These are phyloP conservation scores for Stegophylla sp. DNA, from an alignment of 2,888 invertebrate species.

Conservation along the genomic window DNA sequence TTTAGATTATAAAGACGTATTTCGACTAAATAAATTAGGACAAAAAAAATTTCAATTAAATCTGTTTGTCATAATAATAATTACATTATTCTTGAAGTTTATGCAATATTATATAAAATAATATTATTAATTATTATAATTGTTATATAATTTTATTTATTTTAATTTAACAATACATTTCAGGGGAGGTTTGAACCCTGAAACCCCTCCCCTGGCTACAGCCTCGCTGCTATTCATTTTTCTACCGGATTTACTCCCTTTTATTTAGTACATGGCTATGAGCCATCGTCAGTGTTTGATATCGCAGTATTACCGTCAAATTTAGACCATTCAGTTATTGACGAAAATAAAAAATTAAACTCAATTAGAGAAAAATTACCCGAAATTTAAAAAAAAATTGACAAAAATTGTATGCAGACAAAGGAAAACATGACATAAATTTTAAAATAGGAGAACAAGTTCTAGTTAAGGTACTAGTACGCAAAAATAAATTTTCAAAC, in stretches of 20 bases:
- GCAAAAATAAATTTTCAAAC: background rate
- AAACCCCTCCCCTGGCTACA: too few species aligned
- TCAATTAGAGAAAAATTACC: background rate
- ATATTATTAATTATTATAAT: too few species aligned
- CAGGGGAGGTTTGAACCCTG: too few species aligned
- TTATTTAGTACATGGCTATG: slow-evolving; percentile 10
- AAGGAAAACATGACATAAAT: background rate
- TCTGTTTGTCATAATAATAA: too few species aligned
- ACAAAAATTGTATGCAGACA: background rate
- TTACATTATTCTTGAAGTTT: too few species aligned
- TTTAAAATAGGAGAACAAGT: background rate
- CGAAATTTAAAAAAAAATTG: background rate
- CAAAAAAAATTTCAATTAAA: too few species aligned
- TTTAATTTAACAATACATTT: too few species aligned
- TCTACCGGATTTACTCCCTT: background rate
- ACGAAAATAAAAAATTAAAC: background rate
- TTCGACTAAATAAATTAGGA: too few species aligned
- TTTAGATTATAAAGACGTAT: too few species aligned
- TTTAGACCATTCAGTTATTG: background rate
- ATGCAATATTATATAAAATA: too few species aligned
- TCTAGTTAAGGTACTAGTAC: background rate
- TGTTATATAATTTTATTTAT: too few species aligned
- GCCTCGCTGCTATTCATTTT: too few species aligned
- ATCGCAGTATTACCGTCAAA: background rate
- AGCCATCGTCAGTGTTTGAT: background rate